phyloP scores from a whole-genome alignment of 1,140 invertebrate species.

The Hestina assimilis region DNA sequence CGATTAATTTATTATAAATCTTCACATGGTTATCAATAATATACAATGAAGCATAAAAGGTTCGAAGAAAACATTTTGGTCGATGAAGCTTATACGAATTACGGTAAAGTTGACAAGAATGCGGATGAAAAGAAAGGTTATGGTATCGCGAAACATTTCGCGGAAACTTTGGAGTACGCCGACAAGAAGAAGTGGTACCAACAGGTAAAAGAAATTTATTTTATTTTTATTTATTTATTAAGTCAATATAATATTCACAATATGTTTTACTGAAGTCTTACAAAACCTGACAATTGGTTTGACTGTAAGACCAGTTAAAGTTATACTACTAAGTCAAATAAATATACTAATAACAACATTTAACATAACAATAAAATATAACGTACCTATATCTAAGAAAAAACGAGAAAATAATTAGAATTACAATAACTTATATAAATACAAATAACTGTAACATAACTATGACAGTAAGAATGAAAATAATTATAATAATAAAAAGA shows the following conservation, averaged over 20 bases:
- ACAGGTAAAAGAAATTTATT: conserved; percentile 44
- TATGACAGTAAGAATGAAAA: no score
- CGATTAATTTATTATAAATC: neutral
- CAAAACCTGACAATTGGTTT: no score
- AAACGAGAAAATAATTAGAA: no score
- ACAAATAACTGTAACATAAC: neutral
- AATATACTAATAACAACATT: no score
- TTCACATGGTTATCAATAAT: neutral
- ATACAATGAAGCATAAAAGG: conserved; percentile 75
- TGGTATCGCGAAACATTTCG: conserved; percentile 69
- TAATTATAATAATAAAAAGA: no score
- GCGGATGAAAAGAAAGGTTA: conserved; percentile 65
- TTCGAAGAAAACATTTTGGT: conserved; percentile 75
- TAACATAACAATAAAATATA: no score
- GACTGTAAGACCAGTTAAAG: no score
- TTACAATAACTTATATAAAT: neutral
- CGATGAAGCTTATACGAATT: conserved; percentile 71
- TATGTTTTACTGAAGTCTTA: no score
- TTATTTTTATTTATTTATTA: no score
- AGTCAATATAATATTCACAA: no score
- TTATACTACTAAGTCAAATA: no score
- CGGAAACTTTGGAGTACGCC: conserved; percentile 68
- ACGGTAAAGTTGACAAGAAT: conserved; percentile 62
- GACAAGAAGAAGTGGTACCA: conserved; percentile 76
- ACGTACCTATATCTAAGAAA: no score